phyloP scores from a whole-genome alignment of 2,113 vertebrate genomes.

The Monopterus albus region DNA sequence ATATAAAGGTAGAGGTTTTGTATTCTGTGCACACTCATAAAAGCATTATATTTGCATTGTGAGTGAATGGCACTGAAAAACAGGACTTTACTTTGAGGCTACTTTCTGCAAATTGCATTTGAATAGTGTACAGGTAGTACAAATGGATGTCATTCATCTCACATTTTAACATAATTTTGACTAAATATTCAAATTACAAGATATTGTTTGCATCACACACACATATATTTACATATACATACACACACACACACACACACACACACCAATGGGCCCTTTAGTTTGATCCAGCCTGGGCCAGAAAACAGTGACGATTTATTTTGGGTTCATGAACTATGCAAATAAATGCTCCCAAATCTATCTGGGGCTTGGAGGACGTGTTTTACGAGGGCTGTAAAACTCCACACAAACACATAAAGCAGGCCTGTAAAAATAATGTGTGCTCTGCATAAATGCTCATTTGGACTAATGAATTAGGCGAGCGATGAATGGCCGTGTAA shows the following conservation, averaged over 20 bases:
- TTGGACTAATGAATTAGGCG: conserved; percentile 82
- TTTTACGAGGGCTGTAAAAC: conserved; percentile 81
- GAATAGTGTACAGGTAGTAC: neutral
- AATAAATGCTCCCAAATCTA: conserved; percentile 81
- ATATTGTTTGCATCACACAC: conserved; percentile 37
- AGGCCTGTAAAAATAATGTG: conserved; percentile 80
- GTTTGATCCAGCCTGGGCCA: conserved; percentile 36
- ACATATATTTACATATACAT: too few species aligned
- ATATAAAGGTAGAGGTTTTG: neutral
- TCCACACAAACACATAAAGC: conserved; percentile 83
- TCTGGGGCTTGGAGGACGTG: conserved; percentile 78
- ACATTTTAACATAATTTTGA: conserved; percentile 25
- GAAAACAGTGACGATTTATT: conserved; percentile 72
- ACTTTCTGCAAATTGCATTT: neutral
- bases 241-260: conserved; percentile 19
- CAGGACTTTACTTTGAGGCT: neutral
- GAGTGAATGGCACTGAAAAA: neutral
- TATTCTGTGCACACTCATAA: neutral
- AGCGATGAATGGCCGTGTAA: conserved; percentile 68
- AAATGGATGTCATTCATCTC: conserved; percentile 18
- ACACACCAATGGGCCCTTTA: conserved; percentile 27
- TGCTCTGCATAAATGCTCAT: conserved; percentile 80
- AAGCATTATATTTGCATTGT: neutral
- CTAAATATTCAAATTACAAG: conserved; percentile 39
- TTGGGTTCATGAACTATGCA: conserved; percentile 79